Percentiles rank a stretch among this genome's conserved stretches.
These are phyloP conservation scores for Rhinogobius similis DNA, from an alignment of 2,113 vertebrate genomes.

Conservation along the genomic window DNA sequence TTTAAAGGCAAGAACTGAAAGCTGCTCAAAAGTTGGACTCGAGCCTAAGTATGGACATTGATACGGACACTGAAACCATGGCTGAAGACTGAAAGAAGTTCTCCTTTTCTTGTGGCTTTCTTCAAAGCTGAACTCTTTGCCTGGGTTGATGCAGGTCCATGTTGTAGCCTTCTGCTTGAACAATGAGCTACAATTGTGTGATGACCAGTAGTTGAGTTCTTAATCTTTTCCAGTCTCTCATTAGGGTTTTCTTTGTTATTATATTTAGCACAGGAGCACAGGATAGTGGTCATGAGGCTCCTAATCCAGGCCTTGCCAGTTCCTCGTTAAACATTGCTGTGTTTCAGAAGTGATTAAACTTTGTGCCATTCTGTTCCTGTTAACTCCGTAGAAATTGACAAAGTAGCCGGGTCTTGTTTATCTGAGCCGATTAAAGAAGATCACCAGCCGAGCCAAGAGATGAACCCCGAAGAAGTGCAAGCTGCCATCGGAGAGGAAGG, in stretches of 20 bases:
- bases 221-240: slow-evolving; percentile 81
- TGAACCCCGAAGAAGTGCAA: slow-evolving; percentile 85
- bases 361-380: slow-evolving; percentile 99
- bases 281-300: slow-evolving; percentile 83
- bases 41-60: slow-evolving; percentile 60
- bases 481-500: slow-evolving; percentile 86
- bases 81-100: slow-evolving; percentile 58
- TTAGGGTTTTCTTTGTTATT: slow-evolving; percentile 65
- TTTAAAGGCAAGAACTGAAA: slow-evolving; percentile 66
- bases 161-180: slow-evolving; percentile 60
- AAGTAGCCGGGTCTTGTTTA: slow-evolving; percentile 99
- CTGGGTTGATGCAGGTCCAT: slow-evolving; percentile 75
- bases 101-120: slow-evolving; percentile 23
- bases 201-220: slow-evolving; percentile 42
- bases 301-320: slow-evolving; percentile 91
- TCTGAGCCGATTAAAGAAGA: slow-evolving; percentile 97
- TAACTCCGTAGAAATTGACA: slow-evolving; percentile 99
- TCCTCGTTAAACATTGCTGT: slow-evolving; percentile 96
- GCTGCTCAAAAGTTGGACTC: slow-evolving; percentile 72
- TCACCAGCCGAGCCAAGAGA: slow-evolving; percentile 78
- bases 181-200: slow-evolving; percentile 46
- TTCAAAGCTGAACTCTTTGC: slow-evolving; percentile 58
- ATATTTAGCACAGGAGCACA: slow-evolving; percentile 74
- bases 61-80: slow-evolving; percentile 61
- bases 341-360: slow-evolving; percentile 99